Conservation (phyloP, 2,888 invertebrate species). For the Trypoxylon attenuatum region DNA sequence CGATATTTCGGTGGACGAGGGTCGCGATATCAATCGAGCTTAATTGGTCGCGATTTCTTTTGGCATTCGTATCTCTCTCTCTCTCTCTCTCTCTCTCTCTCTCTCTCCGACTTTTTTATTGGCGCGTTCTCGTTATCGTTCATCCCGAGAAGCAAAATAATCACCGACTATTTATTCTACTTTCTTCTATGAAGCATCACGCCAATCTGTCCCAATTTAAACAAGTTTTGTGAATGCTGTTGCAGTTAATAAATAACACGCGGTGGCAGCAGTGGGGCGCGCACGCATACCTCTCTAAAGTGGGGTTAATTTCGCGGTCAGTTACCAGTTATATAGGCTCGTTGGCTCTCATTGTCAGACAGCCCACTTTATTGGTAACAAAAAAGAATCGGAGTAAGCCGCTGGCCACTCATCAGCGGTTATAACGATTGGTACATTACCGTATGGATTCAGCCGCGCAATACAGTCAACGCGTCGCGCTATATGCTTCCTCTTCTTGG, state of each 20-base stretch:
- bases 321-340: constrained; percentile 48
- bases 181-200: constrained; percentile 44
- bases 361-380: constrained; percentile 53
- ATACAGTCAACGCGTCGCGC: constrained; percentile 26
- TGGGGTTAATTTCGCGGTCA: constrained; percentile 64
- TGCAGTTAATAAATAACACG: constrained; percentile 53
- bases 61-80: neutral
- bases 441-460: constrained; percentile 24
- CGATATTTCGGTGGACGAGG: no score
- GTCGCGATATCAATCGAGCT: neutral
- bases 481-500: constrained; percentile 1
- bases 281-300: constrained; percentile 62
- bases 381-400: constrained; percentile 49
- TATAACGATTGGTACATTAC: constrained; percentile 40
- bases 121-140: no score
- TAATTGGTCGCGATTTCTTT: neutral
- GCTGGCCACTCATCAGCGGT: constrained; percentile 45
- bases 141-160: constrained; percentile 11
- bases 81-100: neutral
- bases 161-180: constrained; percentile 34
- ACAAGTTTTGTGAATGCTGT: constrained; percentile 47
- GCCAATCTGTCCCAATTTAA: constrained; percentile 62
- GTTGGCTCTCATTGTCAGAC: constrained; percentile 55
- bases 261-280: constrained; percentile 20
- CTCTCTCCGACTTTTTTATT: no score